Evolutionary conservation across 2,888 invertebrate species (phyloP).

Genomic region (Heliconius sara): DNA sequence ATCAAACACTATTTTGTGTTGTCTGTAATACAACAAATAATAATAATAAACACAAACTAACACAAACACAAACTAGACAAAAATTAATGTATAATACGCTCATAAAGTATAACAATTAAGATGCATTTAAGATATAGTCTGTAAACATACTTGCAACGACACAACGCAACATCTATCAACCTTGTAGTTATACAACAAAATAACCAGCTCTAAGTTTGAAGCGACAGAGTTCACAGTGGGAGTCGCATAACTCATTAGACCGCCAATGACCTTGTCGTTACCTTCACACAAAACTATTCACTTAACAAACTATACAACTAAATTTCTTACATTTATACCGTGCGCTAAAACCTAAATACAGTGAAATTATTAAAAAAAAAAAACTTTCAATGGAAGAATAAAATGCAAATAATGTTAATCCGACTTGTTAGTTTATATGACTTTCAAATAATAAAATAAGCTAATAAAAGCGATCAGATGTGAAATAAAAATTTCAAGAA

Average conservation of each 20-base stretch:
- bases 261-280: constrained; percentile 73
- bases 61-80: background rate
- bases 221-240: constrained; percentile 54
- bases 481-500: constrained; percentile 70
- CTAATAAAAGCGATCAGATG: constrained; percentile 66
- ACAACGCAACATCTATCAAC: constrained; percentile 56
- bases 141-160: constrained; percentile 43
- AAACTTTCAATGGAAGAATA: constrained; percentile 46
- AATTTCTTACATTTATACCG: constrained; percentile 56
- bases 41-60: background rate
- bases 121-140: constrained; percentile 25
- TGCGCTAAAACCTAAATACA: constrained; percentile 70
- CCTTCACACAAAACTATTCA: constrained; percentile 61
- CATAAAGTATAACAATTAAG: background rate
- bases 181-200: constrained; percentile 58
- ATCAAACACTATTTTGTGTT: background rate
- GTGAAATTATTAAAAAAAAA: constrained; percentile 55
- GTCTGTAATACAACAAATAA: background rate
- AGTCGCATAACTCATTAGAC: constrained; percentile 38
- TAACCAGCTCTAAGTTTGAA: constrained; percentile 56
- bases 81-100: background rate
- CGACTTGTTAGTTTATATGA: constrained; percentile 69
- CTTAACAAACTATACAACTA: constrained; percentile 46
- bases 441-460: constrained; percentile 62
- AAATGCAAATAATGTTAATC: constrained; percentile 60